Conservation (phyloP, 2,113 vertebrate species). For the Trogon surrucura region DNA sequence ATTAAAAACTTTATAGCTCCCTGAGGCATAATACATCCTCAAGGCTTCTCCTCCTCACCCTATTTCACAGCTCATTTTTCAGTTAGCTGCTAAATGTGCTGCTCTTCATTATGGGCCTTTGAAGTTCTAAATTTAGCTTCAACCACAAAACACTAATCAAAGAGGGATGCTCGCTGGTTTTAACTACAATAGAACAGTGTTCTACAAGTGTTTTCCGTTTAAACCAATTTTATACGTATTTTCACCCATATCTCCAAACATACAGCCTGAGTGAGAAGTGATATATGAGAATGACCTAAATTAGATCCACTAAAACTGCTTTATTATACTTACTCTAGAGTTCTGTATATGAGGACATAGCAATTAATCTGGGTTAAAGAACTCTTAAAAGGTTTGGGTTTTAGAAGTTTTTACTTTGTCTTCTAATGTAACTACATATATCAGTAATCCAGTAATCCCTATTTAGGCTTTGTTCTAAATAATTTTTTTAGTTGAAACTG, state of each 20-base stretch:
- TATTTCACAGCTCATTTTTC: slow-evolving; percentile 71
- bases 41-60: slow-evolving; percentile 48
- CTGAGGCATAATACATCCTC: slow-evolving; percentile 46
- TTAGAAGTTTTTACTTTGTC: background rate
- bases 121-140: slow-evolving; percentile 65
- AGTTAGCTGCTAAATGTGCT: slow-evolving; percentile 56
- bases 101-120: slow-evolving; percentile 58
- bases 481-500: background rate
- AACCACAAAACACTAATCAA: slow-evolving; percentile 62
- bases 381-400: background rate
- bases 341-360: background rate
- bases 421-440: background rate
- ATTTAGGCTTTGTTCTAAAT: background rate
- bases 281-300: background rate
- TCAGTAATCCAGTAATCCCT: background rate
- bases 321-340: background rate
- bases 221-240: background rate
- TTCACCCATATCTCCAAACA: background rate
- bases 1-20: slow-evolving; percentile 65
- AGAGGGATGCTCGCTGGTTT: slow-evolving; percentile 1
- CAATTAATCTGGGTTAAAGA: background rate
- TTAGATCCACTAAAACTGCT: background rate
- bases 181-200: slow-evolving; percentile 8
- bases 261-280: background rate
- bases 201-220: slow-evolving; percentile 35